These are phyloP conservation scores for Remorina albescens DNA, from an alignment of 2,797 vertebrate species.

Conservation along the genomic window DNA sequence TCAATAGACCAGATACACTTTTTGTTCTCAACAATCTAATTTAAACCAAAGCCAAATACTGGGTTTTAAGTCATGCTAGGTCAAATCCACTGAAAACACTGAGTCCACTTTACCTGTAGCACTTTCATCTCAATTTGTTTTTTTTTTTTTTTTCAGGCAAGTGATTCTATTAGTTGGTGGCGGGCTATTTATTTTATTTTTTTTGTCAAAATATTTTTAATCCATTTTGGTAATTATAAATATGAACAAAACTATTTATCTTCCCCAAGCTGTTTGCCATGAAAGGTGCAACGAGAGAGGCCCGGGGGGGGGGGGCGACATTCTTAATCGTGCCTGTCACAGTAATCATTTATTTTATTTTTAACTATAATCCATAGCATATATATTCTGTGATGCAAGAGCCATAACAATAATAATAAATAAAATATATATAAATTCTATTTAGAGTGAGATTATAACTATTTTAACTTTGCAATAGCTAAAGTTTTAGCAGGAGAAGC, in stretches of 20 bases:
- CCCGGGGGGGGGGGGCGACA: constrained; percentile 19
- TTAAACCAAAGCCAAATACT: constrained; percentile 77
- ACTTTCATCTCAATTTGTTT: constrained; percentile 57
- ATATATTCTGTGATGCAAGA: constrained; percentile 71
- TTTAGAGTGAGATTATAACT: constrained; percentile 69
- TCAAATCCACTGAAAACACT: constrained; percentile 64
- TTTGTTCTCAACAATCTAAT: constrained; percentile 59
- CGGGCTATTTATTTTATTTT: constrained; percentile 43
- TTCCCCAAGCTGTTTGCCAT: constrained; percentile 55
- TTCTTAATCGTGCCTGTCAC: constrained; percentile 57
- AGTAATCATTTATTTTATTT: constrained; percentile 79
- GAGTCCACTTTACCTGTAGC: constrained; percentile 76
- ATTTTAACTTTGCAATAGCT: constrained; percentile 79
- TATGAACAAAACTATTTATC: constrained; percentile 63
- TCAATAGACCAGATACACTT: constrained; percentile 45
- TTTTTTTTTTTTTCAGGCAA: constrained; percentile 33
- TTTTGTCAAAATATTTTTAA: constrained; percentile 36
- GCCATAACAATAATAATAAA: constrained; percentile 72
- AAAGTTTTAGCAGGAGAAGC: constrained; percentile 69
- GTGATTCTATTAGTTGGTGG: constrained; percentile 52
- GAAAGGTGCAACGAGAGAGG: constrained; percentile 30
- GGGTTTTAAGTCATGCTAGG: constrained; percentile 57
- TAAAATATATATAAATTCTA: constrained; percentile 57
- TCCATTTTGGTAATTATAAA: constrained; percentile 43
- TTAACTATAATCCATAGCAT: constrained; percentile 72